A percentile compares a stretch with the other conserved stretches of the same genome.
Conservation (phyloP, 2,113 vertebrate genomes). For the Centrocercus urophasianus region DNA sequence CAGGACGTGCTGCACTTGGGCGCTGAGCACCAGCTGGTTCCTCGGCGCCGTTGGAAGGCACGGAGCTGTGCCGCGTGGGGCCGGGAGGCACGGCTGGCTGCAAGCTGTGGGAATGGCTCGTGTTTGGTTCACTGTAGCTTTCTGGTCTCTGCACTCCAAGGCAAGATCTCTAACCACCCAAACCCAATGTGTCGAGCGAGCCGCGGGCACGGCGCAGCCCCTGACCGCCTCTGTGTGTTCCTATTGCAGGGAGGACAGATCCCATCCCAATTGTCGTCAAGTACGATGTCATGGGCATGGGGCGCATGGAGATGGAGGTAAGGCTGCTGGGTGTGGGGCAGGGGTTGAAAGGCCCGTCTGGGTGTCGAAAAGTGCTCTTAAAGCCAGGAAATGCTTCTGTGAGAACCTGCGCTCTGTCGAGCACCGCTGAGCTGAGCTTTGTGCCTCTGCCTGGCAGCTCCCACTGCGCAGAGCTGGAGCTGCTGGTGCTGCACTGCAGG, state of each 20-base stretch:
- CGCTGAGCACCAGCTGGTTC: too few relatives aligned
- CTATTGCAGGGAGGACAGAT: conserved; percentile 93
- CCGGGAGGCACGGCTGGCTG: conserved; percentile 47
- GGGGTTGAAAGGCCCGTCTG: too few relatives aligned
- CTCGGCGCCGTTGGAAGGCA: neutral
- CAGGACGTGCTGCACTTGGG: too few relatives aligned
- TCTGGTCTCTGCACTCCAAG: conserved; percentile 99
- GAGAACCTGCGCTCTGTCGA: neutral
- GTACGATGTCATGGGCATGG: conserved; percentile 99
- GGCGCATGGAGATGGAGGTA: conserved; percentile 99
- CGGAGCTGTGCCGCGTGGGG: neutral
- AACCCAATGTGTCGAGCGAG: conserved; percentile 90
- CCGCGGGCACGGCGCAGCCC: conserved; percentile 65
- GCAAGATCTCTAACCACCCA: conserved; percentile 98
- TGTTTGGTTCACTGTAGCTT: conserved; percentile 99
- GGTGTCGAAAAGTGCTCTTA: neutral
- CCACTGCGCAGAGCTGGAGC: neutral
- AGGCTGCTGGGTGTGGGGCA: too few relatives aligned
- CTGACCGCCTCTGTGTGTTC: conserved; percentile 79
- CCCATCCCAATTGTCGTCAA: conserved; percentile 98
- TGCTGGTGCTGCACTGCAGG: neutral
- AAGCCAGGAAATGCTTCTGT: neutral
- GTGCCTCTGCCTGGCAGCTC: neutral
- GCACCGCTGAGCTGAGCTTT: neutral
- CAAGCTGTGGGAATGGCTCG: conserved; percentile 99